Percentiles rank a stretch among this genome's conserved stretches.
Evolutionary conservation across 2,113 vertebrate genomes (phyloP).

Genomic region (Gopherus flavomarginatus): DNA sequence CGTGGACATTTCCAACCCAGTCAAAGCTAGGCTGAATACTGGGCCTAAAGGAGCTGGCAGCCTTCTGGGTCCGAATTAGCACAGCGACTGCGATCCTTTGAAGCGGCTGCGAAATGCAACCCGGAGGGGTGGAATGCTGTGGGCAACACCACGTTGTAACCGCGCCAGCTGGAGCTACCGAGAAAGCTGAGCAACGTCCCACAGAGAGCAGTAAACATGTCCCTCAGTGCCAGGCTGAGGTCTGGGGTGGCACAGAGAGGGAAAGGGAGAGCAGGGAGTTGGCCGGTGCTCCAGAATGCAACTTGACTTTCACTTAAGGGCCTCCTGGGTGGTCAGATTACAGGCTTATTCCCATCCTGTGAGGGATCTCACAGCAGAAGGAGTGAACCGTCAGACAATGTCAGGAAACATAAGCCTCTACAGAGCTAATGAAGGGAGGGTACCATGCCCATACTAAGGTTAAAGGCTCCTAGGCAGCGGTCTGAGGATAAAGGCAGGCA

Average conservation of each 20-base stretch:
- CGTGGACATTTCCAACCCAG: background rate
- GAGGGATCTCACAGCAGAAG: fast-evolving
- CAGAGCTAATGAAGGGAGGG: background rate
- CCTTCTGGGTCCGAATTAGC: background rate
- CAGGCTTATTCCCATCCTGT: background rate
- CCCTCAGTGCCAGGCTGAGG: background rate
- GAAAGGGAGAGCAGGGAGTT: background rate
- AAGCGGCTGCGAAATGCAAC: background rate
- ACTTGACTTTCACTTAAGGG: background rate
- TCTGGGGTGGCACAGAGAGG: background rate
- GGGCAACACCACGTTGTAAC: background rate
- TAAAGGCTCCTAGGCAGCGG: background rate
- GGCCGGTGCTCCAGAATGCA: background rate
- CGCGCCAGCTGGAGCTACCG: background rate
- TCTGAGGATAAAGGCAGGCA: fast-evolving
- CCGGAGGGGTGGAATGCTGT: background rate
- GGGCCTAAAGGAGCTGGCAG: background rate
- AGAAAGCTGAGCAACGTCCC: background rate
- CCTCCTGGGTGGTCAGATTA: background rate
- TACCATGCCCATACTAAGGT: background rate
- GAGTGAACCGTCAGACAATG: background rate
- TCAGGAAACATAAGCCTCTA: fast-evolving
- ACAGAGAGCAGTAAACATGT: background rate
- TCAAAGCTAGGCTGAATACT: background rate
- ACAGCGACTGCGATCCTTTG: background rate